Evolutionary conservation across 2,888 invertebrate species (phyloP), one percentile per base, ranked within the genome.

Genomic region (Drosophila testacea): DNA sequence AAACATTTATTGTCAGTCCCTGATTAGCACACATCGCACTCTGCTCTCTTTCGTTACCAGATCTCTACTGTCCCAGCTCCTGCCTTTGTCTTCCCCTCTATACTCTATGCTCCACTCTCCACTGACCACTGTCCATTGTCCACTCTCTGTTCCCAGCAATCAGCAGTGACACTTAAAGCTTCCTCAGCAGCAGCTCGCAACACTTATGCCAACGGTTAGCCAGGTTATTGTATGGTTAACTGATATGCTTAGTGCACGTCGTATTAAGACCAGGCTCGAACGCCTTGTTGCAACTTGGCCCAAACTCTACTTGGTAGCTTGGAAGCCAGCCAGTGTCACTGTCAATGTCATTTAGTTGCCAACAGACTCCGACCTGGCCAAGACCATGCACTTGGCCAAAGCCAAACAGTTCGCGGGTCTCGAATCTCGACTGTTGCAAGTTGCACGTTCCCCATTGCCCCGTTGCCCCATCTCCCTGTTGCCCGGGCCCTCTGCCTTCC

Each of bases 281-380:
- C 51, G 55, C 22, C 22, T 41, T 34, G 42, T 38, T 36, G 38
- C 36, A 50, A 50, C 50, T 51, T 54, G 54, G 54, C 54, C 54
- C 46, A 60, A 44, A 32, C 56, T 32, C 62, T 46, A 39, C 44
- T 55, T 55, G 75, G 66, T 71, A 60, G 27, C 63, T 67, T 59
- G 69, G 73, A 56, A 66, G 78, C 63, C 44, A 47, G 56, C 79
- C 82, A 83, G 89, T 90, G 91, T 90, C 90, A 90, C 90, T 90
- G 90, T 91, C 90, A 90, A 91, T 91, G 90, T 90, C 91, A 90
- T 88, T 91, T 91, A 89, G 73, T 79, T 70, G 83, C 65, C 65
- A 77, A 79, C 78, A 65, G 51, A 71, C 56, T 57, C 46, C 51
- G 54, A 57, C 46, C 54, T 56, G 50, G 48, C 42, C 30, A 39